These are phyloP conservation scores for Suillia variegata DNA, from an alignment of 2,888 invertebrate species.

Conservation along the genomic window DNA sequence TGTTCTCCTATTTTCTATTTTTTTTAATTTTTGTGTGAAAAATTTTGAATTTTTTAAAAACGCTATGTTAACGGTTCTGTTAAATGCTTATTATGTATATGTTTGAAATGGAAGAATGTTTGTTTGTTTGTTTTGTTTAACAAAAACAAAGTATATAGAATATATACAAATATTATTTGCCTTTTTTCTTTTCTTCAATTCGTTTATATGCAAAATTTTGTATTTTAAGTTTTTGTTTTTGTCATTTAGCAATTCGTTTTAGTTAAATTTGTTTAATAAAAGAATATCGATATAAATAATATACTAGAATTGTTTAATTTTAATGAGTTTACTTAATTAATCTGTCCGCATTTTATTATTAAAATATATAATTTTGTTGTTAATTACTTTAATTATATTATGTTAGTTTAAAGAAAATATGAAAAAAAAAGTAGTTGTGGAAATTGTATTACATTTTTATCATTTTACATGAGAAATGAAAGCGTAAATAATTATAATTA, in stretches of 20 bases:
- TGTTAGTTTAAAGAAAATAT: no score
- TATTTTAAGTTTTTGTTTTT: slow-evolving; percentile 19
- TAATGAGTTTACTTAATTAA: slow-evolving; percentile 15
- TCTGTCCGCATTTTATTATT: slow-evolving; percentile 19
- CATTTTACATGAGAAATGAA: slow-evolving; percentile 42
- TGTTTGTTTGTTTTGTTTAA: neutral
- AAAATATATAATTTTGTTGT: slow-evolving; percentile 6
- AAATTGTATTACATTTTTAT: slow-evolving; percentile 52
- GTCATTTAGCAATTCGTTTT: slow-evolving; percentile 19
- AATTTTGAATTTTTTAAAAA: slow-evolving; percentile 5
- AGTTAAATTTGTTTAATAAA: slow-evolving; percentile 33
- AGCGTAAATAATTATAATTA: slow-evolving; percentile 40
- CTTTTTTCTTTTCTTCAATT: slow-evolving; percentile 25
- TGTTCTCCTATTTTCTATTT: no score
- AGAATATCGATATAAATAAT: slow-evolving; percentile 15
- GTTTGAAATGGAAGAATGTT: neutral
- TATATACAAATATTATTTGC: slow-evolving; percentile 8
- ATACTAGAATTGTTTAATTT: slow-evolving; percentile 16
- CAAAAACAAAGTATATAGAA: neutral
- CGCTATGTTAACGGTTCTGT: neutral
- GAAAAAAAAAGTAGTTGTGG: slow-evolving; percentile 48
- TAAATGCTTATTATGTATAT: neutral
- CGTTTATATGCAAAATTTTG: slow-evolving; percentile 19
- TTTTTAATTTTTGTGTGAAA: no score
- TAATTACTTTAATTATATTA: slow-evolving; percentile 36